Evolutionary conservation across 1,140 invertebrate species (phyloP).

Genomic region (Cepaea nemoralis): DNA sequence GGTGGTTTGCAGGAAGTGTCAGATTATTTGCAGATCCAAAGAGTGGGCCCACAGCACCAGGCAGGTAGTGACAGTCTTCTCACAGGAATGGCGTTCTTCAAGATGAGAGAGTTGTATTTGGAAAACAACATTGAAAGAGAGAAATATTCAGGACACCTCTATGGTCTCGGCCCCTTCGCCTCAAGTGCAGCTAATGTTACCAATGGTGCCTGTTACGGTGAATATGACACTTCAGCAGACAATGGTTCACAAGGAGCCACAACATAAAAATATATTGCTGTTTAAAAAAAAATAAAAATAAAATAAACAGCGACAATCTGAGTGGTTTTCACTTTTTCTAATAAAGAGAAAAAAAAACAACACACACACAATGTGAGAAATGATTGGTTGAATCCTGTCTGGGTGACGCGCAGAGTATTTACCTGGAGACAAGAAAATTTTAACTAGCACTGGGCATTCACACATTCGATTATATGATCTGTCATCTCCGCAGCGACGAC

Average conservation of each 20-base stretch:
- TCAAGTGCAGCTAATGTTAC: constrained; percentile 85
- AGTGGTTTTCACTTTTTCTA: no score
- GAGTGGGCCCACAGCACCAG: constrained; percentile 96
- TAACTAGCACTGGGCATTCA: constrained; percentile 76
- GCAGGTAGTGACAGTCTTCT: constrained; percentile 96
- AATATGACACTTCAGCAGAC: constrained; percentile 32
- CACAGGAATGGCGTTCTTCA: constrained; percentile 98
- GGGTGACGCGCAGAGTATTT: constrained; percentile 82
- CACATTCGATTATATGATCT: constrained; percentile 76
- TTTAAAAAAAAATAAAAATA: no score
- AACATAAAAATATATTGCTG: no score
- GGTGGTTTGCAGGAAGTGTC: constrained; percentile 87
- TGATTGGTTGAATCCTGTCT: constrained; percentile 84
- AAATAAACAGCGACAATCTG: no score
- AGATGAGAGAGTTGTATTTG: constrained; percentile 99
- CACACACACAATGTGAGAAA: constrained; percentile 82
- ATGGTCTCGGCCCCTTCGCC: constrained; percentile 86
- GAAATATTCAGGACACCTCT: constrained; percentile 94
- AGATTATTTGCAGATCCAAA: constrained; percentile 77
- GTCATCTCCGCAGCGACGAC: constrained; percentile 71
- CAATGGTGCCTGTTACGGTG: constrained; percentile 51
- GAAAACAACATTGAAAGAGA: constrained; percentile 97
- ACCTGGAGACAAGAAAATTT: constrained; percentile 71
- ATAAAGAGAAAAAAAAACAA: no score
- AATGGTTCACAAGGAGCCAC: constrained; percentile 14